These are phyloP conservation scores for Girardinichthys multiradiatus DNA, from an alignment of 2,113 vertebrate species.

Conservation along the genomic window DNA sequence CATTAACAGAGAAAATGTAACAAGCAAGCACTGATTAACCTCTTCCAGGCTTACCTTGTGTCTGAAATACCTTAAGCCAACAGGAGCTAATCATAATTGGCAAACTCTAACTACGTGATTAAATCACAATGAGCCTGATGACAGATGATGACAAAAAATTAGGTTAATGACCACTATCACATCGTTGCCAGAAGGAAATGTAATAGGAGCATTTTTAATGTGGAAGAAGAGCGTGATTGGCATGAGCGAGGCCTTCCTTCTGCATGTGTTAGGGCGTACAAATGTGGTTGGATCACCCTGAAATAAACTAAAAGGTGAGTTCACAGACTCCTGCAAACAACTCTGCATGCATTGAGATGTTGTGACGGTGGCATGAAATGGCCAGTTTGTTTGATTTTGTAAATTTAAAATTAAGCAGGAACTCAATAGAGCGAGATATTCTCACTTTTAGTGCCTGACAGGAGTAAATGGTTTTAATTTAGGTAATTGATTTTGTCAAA, in stretches of 20 bases:
- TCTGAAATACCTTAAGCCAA: conserved; percentile 66
- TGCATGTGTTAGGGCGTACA: conserved; percentile 2
- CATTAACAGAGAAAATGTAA: conserved; percentile 72
- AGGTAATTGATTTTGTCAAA: not conserved
- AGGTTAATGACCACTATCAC: conserved; percentile 50
- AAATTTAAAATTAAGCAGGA: too few relatives aligned
- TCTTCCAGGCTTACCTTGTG: conserved; percentile 53
- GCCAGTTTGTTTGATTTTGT: too few relatives aligned
- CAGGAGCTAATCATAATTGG: conserved; percentile 66
- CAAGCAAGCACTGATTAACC: conserved; percentile 75
- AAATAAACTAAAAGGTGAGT: not conserved
- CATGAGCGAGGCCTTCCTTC: conserved; percentile 19
- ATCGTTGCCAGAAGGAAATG: conserved; percentile 16
- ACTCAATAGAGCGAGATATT: too few relatives aligned
- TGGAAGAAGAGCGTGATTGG: conserved; percentile 35
- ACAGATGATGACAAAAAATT: conserved; percentile 52
- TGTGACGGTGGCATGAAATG: too few relatives aligned
- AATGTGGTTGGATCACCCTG: not conserved
- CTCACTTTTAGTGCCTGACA: not conserved
- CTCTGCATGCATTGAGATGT: too few relatives aligned
- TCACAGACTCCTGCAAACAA: not conserved
- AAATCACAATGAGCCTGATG: conserved; percentile 73
- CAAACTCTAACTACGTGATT: conserved; percentile 70
- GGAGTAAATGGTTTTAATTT: not conserved
- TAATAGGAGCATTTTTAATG: conserved; percentile 34